Evolutionary conservation across 1,140 invertebrate species (phyloP), one percentile per base, ranked within the genome.

Genomic region (Cylas formicarius): DNA sequence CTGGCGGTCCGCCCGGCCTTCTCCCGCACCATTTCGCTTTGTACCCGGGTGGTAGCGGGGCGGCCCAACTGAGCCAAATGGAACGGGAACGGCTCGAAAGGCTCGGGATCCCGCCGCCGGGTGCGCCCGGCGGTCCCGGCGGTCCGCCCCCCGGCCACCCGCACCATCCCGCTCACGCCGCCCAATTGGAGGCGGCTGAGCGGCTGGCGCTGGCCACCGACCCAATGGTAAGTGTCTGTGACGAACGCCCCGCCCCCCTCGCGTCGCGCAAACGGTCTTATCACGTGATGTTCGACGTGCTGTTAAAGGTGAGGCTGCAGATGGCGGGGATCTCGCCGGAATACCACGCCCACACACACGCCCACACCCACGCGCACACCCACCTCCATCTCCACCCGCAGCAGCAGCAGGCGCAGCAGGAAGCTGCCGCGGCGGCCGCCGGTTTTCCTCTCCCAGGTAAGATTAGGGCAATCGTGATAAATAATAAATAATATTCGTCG

Each of bases 351-450:
- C 84, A 87, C 65, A 83, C 82, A 41, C 86, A 90, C 66, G 84
- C 84, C 36, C 84, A 88, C 69, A 85, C 86, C 55, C 90, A 92
- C 72, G 86, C 88, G 57, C 90, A 93, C 74, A 86, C 86, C 54
- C 87, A 90, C 74, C 80, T 90, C 62, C 87, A 90, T 72, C 77
- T 90, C 62, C 86, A 88, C 72, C 83, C 82, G 56, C 83, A 82
- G 64, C 83, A 84, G 70, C 84, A 87, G 66, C 80, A 80, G 62
- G 81, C 79, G 47, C 76, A 78, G 66, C 76, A 80, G 62, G 78
- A 80, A 54, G 57, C 74, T 66, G 56, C 74, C 50, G 55, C 73
- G 66, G 58, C 75, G 70, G 63, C 76, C 69, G 71, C 77, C 55
- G 73, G 73, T 65, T 76, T 77, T 60, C 70, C 75, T 47, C 63